Evolutionary conservation across 2,888 invertebrate species (phyloP).

Genomic region (Rhogogaster chlorosoma): DNA sequence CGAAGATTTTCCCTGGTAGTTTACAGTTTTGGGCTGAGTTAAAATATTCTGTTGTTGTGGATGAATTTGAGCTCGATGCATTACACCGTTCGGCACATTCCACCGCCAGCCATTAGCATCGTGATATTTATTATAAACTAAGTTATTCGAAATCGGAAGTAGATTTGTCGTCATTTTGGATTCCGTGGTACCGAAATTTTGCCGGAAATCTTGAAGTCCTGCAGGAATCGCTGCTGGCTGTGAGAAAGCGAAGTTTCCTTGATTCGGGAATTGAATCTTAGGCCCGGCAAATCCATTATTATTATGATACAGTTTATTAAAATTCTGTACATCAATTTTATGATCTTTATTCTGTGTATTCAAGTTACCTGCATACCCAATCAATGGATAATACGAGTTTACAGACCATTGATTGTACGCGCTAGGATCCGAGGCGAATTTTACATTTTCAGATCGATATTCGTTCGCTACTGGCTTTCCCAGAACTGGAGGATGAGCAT

Average conservation of each 20-base stretch:
- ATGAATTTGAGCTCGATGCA: not conserved
- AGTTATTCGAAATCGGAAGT: not conserved
- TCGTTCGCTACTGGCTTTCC: not conserved
- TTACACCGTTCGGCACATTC: not conserved
- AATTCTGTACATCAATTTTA: not conserved
- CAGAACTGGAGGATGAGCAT: not conserved
- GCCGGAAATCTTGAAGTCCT: not conserved
- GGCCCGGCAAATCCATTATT: not conserved
- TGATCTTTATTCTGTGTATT: not conserved
- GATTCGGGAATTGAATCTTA: not conserved
- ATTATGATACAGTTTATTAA: not conserved
- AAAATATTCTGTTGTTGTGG: not conserved
- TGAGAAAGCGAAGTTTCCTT: not conserved
- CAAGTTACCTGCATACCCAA: not conserved
- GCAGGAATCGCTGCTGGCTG: not conserved
- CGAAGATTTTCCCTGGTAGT: not conserved
- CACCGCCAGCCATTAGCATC: not conserved
- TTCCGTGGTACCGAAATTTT: not conserved
- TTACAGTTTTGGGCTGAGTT: not conserved
- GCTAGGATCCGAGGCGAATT: not conserved
- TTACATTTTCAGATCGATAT: not conserved
- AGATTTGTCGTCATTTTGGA: not conserved
- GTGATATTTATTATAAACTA: not conserved
- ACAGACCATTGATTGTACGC: not conserved
- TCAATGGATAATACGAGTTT: constrained; percentile 19